A percentile compares a stretch with the other conserved stretches of the same genome.
Conservation (phyloP, 2,888 invertebrate species). For the Pomacea canaliculata region DNA sequence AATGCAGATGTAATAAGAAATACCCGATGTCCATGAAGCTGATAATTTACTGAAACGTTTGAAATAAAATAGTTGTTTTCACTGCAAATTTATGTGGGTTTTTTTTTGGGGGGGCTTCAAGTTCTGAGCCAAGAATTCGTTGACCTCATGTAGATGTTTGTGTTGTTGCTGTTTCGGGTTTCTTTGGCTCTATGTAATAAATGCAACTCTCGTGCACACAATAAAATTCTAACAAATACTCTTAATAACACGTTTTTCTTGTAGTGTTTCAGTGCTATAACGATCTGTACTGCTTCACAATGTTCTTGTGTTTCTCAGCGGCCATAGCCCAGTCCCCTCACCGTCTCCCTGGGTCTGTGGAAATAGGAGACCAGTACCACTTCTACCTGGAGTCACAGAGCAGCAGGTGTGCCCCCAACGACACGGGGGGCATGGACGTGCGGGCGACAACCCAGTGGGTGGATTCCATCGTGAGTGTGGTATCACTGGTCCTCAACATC, state of each 20-base stretch:
- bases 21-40: neutral
- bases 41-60: neutral
- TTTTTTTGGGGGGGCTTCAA: too few species aligned
- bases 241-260: too few species aligned
- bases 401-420: slow-evolving; percentile 73
- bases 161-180: neutral
- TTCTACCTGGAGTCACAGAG: slow-evolving; percentile 73
- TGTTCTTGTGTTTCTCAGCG: too few species aligned
- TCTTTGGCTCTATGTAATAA: too few species aligned
- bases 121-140: too few species aligned
- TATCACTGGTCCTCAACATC: slow-evolving; percentile 56
- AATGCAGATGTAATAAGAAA: neutral
- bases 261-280: too few species aligned
- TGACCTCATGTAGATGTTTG: too few species aligned
- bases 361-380: slow-evolving; percentile 73
- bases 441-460: slow-evolving; percentile 60
- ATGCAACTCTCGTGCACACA: too few species aligned
- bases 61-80: too few species aligned
- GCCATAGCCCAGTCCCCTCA: slow-evolving; percentile 26
- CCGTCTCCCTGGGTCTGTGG: slow-evolving; percentile 24
- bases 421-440: slow-evolving; percentile 77
- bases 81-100: too few species aligned
- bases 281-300: too few species aligned
- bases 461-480: slow-evolving; percentile 45
- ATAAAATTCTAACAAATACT: too few species aligned